Evolutionary conservation across 1,140 invertebrate genomes (phyloP).

Genomic region (Apis laboriosa): DNA sequence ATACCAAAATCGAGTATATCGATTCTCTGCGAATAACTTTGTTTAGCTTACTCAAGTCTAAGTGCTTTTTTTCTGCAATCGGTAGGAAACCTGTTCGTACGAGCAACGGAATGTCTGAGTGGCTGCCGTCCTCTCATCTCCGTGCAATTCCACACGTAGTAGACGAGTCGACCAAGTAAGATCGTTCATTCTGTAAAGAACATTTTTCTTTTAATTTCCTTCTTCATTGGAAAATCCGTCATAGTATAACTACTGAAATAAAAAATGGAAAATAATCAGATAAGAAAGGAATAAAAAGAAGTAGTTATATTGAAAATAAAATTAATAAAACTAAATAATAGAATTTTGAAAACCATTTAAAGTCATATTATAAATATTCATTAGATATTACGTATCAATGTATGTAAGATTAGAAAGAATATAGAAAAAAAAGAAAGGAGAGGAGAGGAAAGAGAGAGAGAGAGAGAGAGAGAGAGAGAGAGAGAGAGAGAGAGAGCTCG

Average conservation of each 20-base stretch:
- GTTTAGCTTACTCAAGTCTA: conserved; percentile 49
- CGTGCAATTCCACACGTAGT: conserved; percentile 49
- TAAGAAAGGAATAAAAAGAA: no score
- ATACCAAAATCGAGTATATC: conserved; percentile 36
- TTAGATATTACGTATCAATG: neutral
- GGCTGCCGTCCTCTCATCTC: conserved; percentile 62
- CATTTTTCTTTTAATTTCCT: conserved; percentile 34
- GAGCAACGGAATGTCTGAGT: conserved; percentile 64
- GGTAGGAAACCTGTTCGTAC: conserved; percentile 64
- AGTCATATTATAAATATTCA: conserved; percentile 10
- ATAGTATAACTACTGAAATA: neutral
- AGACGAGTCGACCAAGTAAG: conserved; percentile 44
- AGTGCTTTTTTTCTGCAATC: conserved; percentile 60
- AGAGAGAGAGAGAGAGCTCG: conserved; percentile 33
- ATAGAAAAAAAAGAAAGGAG: neutral
- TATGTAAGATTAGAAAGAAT: conserved; percentile 18
- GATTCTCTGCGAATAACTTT: conserved; percentile 60
- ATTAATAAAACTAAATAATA: neutral
- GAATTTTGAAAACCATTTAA: neutral
- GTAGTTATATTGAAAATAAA: neutral
- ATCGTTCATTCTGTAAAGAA: conserved; percentile 54
- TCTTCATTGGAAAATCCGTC: neutral
- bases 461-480: conserved; percentile 4
- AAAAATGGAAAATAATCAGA: neutral
- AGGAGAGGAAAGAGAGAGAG: no score